Evolutionary conservation across 2,888 invertebrate species (phyloP), one percentile per base, ranked within the genome.

Genomic region (Plemyria rubiginata): DNA sequence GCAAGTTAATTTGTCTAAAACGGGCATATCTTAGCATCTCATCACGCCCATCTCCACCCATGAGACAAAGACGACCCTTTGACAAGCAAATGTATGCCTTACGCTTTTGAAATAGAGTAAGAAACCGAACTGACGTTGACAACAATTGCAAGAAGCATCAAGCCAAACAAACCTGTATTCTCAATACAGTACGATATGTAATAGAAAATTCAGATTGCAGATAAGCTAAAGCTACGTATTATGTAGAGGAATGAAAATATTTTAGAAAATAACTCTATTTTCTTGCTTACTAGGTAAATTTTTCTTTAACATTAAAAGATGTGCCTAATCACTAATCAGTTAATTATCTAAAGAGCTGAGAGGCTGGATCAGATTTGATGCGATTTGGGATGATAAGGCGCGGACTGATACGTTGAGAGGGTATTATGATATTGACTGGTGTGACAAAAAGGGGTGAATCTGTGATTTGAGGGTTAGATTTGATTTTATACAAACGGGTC

Each of bases 271-370:
- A 40, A 40, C 54, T 54, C 40, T 60, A 54, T 52, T 4, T 22
- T 45, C 13, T 12, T 3, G 9, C 0, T 1, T 0, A 46, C 28
- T 48, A 22, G 55, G 9, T 13, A 16, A 11, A 49, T 16, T 41
- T 43, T 49, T 36, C 9, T n/a, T 13, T 5, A 16, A 13, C 41
- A 11, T 13, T 16, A 16, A 43, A 28, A 32, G 41, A 38, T 54
- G 54, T 76, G 78, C 75, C 61, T 60, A 61, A 68, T 68, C 68
- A 58, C 61, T 60, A 61, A 68, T 68, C 68, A 58, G 28, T 53
- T 43, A 67, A 70, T 70, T 66, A 77, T 75, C 75, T 74, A 70
- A 65, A 75, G 74, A 78, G 74, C 60, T 32, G 45, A 68, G 66
- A 55, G 66, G 60, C 73, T 67, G 66, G 38, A 54, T 60, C 63